Percentiles rank a stretch among this genome's conserved stretches.
Conservation (phyloP, 2,888 invertebrate genomes). For the Lucinisca nassula region DNA sequence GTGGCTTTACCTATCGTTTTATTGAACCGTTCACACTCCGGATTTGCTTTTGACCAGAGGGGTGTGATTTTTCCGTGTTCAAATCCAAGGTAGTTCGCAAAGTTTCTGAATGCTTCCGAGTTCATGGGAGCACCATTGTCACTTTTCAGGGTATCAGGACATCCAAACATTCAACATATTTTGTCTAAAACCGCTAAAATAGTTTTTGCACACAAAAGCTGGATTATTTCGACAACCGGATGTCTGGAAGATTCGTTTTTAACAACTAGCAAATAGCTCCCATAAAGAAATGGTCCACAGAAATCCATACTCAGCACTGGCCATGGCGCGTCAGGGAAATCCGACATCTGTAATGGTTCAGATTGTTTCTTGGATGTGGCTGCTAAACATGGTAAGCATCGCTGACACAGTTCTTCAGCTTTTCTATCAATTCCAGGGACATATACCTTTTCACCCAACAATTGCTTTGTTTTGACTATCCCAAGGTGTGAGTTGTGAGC, state of each 20-base stretch:
- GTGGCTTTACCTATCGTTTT: background rate
- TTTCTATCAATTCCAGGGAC: constrained; percentile 37
- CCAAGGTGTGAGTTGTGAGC: constrained; percentile 75
- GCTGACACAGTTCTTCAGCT: constrained; percentile 36
- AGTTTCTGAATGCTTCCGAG: constrained; percentile 42
- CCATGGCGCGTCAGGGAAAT: constrained; percentile 52
- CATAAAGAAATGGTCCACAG: constrained; percentile 46
- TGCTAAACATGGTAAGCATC: constrained; percentile 50
- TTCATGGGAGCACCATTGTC: constrained; percentile 60
- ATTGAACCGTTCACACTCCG: background rate
- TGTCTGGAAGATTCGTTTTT: constrained; percentile 63
- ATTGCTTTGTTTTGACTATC: constrained; percentile 69
- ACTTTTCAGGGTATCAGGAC: constrained; percentile 22
- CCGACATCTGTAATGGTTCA: constrained; percentile 55
- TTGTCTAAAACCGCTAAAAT: constrained; percentile 53
- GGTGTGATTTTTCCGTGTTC: constrained; percentile 52
- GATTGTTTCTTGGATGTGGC: background rate
- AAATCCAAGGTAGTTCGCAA: constrained; percentile 36
- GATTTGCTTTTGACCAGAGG: background rate
- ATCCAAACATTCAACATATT: constrained; percentile 19
- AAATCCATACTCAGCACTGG: constrained; percentile 53
- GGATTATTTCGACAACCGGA: constrained; percentile 4
- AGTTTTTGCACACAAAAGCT: constrained; percentile 37
- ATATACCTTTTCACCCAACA: constrained; percentile 56
- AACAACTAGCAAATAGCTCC: constrained; percentile 61